phyloP scores from a whole-genome alignment of 2,888 invertebrate species.

The Pedicia rivosa region DNA sequence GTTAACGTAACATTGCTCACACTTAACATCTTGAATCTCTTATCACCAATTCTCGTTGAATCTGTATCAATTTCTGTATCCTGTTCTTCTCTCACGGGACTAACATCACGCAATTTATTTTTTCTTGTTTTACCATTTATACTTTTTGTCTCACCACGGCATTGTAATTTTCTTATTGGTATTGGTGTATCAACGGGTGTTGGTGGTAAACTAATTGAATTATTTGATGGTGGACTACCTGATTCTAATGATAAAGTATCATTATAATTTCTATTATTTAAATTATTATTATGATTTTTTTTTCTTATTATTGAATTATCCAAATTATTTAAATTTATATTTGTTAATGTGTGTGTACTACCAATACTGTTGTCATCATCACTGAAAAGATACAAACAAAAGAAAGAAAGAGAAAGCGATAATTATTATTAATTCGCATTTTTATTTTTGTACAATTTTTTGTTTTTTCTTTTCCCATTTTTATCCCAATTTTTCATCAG shows the following conservation, averaged over 20 bases:
- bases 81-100: slow-evolving; percentile 8
- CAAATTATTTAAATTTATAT: slow-evolving; percentile 11
- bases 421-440: no score
- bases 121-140: slow-evolving; percentile 3
- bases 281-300: slow-evolving; percentile 5
- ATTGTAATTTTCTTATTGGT: slow-evolving; percentile 5
- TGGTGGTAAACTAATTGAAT: slow-evolving; percentile 10
- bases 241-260: neutral
- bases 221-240: slow-evolving; percentile 7
- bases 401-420: no score
- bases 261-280: neutral
- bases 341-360: slow-evolving; percentile 13
- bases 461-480: no score
- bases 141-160: slow-evolving; percentile 6
- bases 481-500: no score
- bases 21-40: slow-evolving; percentile 30
- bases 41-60: slow-evolving; percentile 33
- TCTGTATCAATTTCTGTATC: slow-evolving; percentile 33
- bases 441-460: no score
- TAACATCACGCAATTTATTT: slow-evolving; percentile 8
- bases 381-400: no score
- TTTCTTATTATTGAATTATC: slow-evolving; percentile 7
- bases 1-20: slow-evolving; percentile 42
- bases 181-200: slow-evolving; percentile 10
- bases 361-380: slow-evolving; percentile 10